Evolutionary conservation across 2,797 vertebrate genomes (phyloP).

Genomic region (Phataginus tetradactyla): DNA sequence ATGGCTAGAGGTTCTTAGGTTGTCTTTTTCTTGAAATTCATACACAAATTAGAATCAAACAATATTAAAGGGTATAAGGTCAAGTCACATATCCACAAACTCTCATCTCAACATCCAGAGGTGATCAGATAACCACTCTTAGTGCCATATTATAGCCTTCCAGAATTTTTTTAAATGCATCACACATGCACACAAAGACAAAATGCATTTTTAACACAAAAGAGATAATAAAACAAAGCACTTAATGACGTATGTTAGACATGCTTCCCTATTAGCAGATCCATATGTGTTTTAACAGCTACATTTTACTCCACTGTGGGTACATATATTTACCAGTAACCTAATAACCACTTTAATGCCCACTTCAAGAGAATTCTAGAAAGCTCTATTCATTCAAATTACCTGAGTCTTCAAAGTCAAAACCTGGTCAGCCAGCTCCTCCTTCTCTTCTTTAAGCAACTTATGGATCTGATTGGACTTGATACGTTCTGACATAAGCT

Average conservation of each 20-base stretch:
- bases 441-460: constrained; percentile 94
- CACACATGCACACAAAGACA: background rate
- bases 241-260: background rate
- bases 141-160: background rate
- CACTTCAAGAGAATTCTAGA: background rate
- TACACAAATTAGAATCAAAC: constrained; percentile 18
- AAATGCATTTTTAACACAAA: constrained; percentile 1
- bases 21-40: constrained; percentile 47
- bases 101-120: background rate
- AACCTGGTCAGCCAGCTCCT: constrained; percentile 92
- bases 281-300: background rate
- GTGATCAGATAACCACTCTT: background rate
- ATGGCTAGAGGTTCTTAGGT: background rate
- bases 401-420: constrained; percentile 94
- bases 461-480: constrained; percentile 96
- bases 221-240: background rate
- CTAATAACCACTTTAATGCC: background rate
- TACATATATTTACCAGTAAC: background rate
- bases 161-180: background rate
- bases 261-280: background rate
- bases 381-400: constrained; percentile 16
- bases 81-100: background rate
- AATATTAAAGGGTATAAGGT: background rate
- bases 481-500: constrained; percentile 94
- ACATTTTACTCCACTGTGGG: background rate